Percentiles rank a stretch among this genome's conserved stretches.
Evolutionary conservation across 2,797 vertebrate genomes (phyloP).

Genomic region (Squalus acanthias): DNA sequence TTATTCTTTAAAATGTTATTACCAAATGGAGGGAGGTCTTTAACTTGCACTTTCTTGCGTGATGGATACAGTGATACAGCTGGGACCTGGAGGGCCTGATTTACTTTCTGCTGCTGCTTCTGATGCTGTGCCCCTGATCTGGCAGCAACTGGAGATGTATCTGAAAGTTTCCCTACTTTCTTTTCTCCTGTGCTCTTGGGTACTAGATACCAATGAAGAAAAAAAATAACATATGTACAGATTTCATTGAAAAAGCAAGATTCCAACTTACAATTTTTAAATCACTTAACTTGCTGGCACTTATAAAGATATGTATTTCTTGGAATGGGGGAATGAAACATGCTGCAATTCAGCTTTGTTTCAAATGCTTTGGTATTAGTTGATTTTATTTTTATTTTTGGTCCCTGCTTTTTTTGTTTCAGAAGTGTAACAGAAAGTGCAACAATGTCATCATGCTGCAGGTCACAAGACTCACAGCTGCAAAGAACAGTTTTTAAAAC

Average conservation of each 20-base stretch:
- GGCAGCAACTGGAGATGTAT: slow-evolving; percentile 87
- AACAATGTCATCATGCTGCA: too few species aligned
- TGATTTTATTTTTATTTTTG: neutral
- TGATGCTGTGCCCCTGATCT: slow-evolving; percentile 74
- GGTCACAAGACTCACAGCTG: too few species aligned
- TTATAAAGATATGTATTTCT: neutral
- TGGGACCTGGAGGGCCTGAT: slow-evolving; percentile 83
- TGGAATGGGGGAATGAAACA: neutral
- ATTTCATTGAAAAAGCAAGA: neutral
- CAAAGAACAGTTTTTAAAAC: neutral
- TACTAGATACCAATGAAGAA: slow-evolving; percentile 58
- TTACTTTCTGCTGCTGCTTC: slow-evolving; percentile 64
- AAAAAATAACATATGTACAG: neutral
- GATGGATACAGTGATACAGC: slow-evolving; percentile 88
- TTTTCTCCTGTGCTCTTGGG: slow-evolving; percentile 83
- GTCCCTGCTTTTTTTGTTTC: neutral
- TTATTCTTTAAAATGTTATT: slow-evolving; percentile 46
- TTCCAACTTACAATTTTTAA: neutral
- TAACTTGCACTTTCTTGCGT: slow-evolving; percentile 90
- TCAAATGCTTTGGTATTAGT: neutral
- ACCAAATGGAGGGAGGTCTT: slow-evolving; percentile 95
- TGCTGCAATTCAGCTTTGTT: neutral
- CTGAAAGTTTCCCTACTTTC: slow-evolving; percentile 72
- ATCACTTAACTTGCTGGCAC: neutral
- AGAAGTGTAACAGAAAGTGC: neutral